A percentile compares a stretch with the other conserved stretches of the same genome.
phyloP scores from a whole-genome alignment of 2,888 invertebrate genomes.

The Hyles lineata region DNA sequence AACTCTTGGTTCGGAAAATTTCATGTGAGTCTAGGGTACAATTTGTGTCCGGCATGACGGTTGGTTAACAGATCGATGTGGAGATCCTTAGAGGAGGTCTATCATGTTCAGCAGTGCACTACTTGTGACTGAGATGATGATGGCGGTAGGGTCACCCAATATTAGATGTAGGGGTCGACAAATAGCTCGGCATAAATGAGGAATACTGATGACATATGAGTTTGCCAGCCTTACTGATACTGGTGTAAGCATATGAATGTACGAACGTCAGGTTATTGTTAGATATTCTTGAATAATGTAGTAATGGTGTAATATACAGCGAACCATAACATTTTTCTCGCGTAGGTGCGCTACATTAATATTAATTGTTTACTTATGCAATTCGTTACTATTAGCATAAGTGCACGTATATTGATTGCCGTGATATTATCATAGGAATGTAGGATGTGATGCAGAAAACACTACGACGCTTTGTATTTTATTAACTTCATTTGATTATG shows the following conservation, averaged over 20 bases:
- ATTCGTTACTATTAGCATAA: constrained; percentile 2
- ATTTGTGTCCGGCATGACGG: too few relatives aligned
- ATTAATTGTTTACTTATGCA: constrained; percentile 1
- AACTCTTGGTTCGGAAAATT: too few relatives aligned
- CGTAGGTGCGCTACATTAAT: neutral
- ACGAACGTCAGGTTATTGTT: too few relatives aligned
- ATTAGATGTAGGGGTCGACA: too few relatives aligned
- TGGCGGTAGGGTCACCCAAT: too few relatives aligned
- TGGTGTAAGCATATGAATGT: too few relatives aligned
- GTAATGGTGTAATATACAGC: neutral
- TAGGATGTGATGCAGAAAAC: neutral
- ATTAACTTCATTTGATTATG: neutral
- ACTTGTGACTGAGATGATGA: too few relatives aligned
- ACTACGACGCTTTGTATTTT: neutral
- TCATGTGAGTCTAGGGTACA: too few relatives aligned
- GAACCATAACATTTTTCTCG: neutral
- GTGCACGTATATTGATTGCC: constrained; percentile 6
- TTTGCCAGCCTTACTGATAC: neutral
- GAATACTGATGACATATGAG: neutral
- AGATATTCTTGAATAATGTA: neutral
- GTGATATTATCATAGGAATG: constrained; percentile 14
- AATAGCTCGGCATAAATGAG: neutral
- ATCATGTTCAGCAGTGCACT: too few relatives aligned
- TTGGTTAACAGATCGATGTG: too few relatives aligned
- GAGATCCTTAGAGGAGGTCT: too few relatives aligned